Evolutionary conservation across 2,797 vertebrate genomes (phyloP).

Genomic region (Mormyrus hasselquistii): DNA sequence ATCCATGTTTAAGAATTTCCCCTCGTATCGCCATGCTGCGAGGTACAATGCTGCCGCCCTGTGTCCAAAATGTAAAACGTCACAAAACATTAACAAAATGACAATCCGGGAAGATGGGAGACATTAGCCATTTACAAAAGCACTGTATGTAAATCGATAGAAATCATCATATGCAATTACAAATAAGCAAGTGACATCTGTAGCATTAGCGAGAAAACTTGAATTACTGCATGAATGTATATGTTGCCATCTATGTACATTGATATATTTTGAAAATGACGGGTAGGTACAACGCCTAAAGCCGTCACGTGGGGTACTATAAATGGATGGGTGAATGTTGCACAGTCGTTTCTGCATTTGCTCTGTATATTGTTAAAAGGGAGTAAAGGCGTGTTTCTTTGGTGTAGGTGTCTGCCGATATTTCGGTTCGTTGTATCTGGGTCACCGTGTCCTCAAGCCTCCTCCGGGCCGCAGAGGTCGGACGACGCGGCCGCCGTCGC

Average conservation of each 20-base stretch:
- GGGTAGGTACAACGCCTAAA: not conserved
- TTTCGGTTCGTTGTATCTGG: not conserved
- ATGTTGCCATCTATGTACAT: not conserved
- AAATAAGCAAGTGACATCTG: not conserved
- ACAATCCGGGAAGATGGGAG: not conserved
- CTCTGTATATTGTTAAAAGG: not conserved
- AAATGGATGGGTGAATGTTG: not conserved
- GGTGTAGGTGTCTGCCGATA: not conserved
- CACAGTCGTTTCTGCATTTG: not conserved
- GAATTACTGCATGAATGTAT: not conserved
- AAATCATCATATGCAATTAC: not conserved
- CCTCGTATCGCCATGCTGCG: not conserved
- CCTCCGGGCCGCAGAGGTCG: constrained; percentile 8
- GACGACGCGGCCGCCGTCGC: not conserved
- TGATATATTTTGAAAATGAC: not conserved
- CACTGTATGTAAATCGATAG: not conserved
- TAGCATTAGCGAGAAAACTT: not conserved
- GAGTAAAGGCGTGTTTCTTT: not conserved
- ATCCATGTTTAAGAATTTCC: not conserved
- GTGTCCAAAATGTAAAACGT: not conserved
- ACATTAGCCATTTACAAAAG: not conserved
- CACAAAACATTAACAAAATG: not conserved
- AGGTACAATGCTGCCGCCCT: not conserved
- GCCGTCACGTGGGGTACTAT: not conserved
- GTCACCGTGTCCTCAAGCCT: constrained; percentile 9